Evolutionary conservation across 2,113 vertebrate species (phyloP).

Genomic region (Lamprotornis superbus): DNA sequence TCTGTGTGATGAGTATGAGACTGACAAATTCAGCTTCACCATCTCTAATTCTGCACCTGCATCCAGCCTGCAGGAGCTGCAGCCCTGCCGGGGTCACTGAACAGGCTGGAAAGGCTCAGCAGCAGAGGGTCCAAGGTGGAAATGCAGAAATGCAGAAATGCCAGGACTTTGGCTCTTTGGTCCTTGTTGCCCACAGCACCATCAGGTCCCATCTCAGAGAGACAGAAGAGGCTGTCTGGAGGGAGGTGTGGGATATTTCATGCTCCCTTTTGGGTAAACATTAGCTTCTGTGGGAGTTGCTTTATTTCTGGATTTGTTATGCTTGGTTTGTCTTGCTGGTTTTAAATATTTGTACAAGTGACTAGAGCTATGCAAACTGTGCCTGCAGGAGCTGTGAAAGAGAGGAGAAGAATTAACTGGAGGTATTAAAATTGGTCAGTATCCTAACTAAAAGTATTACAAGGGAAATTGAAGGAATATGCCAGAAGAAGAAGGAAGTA

Average conservation of each 20-base stretch:
- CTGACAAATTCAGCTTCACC: not conserved
- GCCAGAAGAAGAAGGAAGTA: not conserved
- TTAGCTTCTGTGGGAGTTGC: slow-evolving; percentile 40
- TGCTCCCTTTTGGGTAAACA: not conserved
- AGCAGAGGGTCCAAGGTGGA: not conserved
- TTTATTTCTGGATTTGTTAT: slow-evolving; percentile 62
- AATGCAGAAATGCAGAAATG: not conserved
- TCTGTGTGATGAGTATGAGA: accelerated
- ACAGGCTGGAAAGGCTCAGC: not conserved
- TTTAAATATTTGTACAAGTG: slow-evolving; percentile 63
- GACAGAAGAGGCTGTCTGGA: not conserved
- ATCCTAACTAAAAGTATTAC: not conserved
- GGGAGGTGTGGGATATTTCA: slow-evolving; percentile 7
- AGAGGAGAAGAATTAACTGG: not conserved
- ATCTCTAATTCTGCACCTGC: not conserved
- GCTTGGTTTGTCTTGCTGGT: slow-evolving; percentile 52
- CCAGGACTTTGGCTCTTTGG: not conserved
- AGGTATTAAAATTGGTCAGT: not conserved
- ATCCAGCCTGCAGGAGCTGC: not conserved
- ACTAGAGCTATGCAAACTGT: slow-evolving; percentile 44
- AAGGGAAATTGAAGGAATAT: not conserved
- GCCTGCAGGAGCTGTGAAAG: slow-evolving; percentile 3
- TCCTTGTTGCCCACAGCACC: not conserved
- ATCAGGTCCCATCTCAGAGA: not conserved
- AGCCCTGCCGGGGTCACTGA: not conserved